Percentiles rank a stretch among this genome's conserved stretches.
phyloP scores from a whole-genome alignment of 2,888 invertebrate species.

The Diarsia mendica region DNA sequence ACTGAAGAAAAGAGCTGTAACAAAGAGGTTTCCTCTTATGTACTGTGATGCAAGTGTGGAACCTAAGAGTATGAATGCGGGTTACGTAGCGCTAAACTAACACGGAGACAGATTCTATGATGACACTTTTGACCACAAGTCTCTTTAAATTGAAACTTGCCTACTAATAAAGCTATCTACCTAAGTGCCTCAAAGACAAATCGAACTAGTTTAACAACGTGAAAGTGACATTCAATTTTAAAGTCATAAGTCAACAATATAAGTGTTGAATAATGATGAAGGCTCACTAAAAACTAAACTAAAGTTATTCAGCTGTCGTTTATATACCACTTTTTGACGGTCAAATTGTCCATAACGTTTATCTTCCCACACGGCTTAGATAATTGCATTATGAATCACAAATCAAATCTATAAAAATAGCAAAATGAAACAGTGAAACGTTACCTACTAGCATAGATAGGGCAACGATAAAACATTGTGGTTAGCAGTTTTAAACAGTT shows the following conservation, averaged over 20 bases:
- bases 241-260: not conserved
- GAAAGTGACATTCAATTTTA: not conserved
- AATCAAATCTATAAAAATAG: not conserved
- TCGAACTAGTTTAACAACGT: not conserved
- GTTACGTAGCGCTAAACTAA: slow-evolving; percentile 23
- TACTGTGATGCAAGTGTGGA: slow-evolving; percentile 48
- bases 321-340: not conserved
- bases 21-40: slow-evolving; percentile 55
- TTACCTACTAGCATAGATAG: not conserved
- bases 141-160: not conserved
- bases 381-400: not conserved
- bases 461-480: slow-evolving; percentile 1
- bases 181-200: not conserved
- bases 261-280: not conserved
- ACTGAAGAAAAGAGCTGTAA: slow-evolving; percentile 53
- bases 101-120: not conserved
- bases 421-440: not conserved
- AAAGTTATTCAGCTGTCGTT: not conserved
- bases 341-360: slow-evolving; percentile 1
- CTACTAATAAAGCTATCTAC: not conserved
- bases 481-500: slow-evolving; percentile 15
- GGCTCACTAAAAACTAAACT: not conserved
- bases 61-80: slow-evolving; percentile 42
- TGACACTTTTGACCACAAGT: not conserved
- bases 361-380: not conserved